Base-by-base conservation (phyloP, 2,113 vertebrate species). In the Corythaeola cristata region DNA sequence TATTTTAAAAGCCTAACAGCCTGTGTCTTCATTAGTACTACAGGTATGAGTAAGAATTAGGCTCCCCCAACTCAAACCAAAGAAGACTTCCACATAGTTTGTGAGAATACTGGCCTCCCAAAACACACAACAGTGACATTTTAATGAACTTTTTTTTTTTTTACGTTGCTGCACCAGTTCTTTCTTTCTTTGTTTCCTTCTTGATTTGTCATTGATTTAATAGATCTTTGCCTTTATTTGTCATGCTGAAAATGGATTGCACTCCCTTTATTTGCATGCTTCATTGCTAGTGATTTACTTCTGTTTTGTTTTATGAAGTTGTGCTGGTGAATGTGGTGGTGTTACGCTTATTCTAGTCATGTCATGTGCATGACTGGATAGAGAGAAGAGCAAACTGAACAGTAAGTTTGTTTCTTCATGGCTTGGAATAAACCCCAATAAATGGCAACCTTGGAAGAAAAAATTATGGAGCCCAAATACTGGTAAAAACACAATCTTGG, bases 361-460 rank as follows among this genome's bases (percentile, higher is more conserved):
- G 78, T 85, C 32, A 47, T 27, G 12, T 49, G 67, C 97, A 95
- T 92, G 85, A 95, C 92, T 94, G 88, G 91, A 76, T 90, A 88
- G 79, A 87, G 88, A 97, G 94, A 93, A 97, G 95, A 93, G 85
- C 95, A 97, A 96, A 95, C 94, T 89, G 71, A 89, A 80, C 28
- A 85, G 37, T 73, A 86, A 87, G 98, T 97, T 97, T 98, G 95
- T 91, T 97, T 97, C 97, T 98, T 97, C 69, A 1, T 91, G 91
- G 92, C 32, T 55, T 76, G 58, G 41, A 92, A 93, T 81, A 93
- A 92, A 91, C 32, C 9, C 64, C 39, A 45, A 28, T 92, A 97
- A 97, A 97, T 98, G 97, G 94, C 96, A 98, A 98, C 95, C 97
- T 98, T 92, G 97, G 96, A 95, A 89, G 63, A 81, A 78, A 84